Evolutionary conservation across 2,797 vertebrate genomes (phyloP), one percentile per base, ranked within the genome.

Genomic region (Lemur catta): DNA sequence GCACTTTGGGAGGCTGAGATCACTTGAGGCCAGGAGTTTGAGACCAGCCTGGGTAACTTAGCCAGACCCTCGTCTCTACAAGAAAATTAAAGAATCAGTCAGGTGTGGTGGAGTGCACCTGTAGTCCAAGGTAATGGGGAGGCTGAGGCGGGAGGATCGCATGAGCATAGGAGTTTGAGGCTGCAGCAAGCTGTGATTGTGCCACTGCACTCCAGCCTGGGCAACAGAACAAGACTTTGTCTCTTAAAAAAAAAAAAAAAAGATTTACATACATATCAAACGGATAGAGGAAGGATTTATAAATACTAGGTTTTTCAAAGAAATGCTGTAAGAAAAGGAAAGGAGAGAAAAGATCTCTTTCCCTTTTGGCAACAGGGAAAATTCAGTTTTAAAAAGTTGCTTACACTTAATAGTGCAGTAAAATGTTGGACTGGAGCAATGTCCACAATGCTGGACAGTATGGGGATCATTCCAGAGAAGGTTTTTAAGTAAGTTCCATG

Each of bases 221-320:
- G 59, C 59, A 63, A 15, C 28, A 63, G 59, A 63, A 30, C 28
- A 63, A 63, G 24, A 26, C 57, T 26, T 59, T 59, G 10, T 59
- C 26, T 20, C 18, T 28, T 59, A 59, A 59, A 59, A 59, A 59
- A 59, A 55, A 55, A 55, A 26, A 11, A 59, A 84, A 89, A 75
- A 92, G 48, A 89, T 75, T 85, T 89, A 41, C n/a, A 52, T 74
- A 52, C 14, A 35, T 80, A 82, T 22, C 65, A 80, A 81, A 85
- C 52, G 6, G 52, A 69, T 20, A 46, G 38, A 92, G 35, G 59
- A 93, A 93, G 38, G 20, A 61, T 75, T 80, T 71, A 93, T 41
- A 95, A 86, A 75, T 84, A 79, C 14, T 80, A 24, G n/a, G 20
- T 85, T 85, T 85, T 85, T 84, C 71, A 91, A 84, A 82, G 48